These are phyloP conservation scores for Melanotus villosus DNA, from an alignment of 2,888 invertebrate genomes.

Conservation along the genomic window DNA sequence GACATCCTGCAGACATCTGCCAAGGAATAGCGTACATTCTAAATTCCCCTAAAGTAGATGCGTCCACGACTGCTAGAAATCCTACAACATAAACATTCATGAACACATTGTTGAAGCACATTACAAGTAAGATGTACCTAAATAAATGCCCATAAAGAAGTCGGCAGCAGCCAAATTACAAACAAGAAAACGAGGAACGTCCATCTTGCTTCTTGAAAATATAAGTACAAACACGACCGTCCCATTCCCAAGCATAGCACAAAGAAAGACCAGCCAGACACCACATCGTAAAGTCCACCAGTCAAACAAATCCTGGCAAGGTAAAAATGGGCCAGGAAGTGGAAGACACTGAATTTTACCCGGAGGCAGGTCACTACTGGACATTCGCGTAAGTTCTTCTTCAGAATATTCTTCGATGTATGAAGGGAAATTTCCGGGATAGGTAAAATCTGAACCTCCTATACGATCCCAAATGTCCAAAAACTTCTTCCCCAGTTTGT, in stretches of 20 bases:
- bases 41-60: conserved; percentile 95
- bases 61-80: conserved; percentile 95
- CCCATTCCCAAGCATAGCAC: conserved; percentile 96
- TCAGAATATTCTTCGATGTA: conserved; percentile 83
- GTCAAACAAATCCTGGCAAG: conserved; percentile 95
- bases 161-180: conserved; percentile 97
- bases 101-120: no score
- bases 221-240: conserved; percentile 95
- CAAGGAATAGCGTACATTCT: conserved; percentile 96
- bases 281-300: conserved; percentile 98
- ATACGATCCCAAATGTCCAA: conserved; percentile 80
- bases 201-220: conserved; percentile 93
- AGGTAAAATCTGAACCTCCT: conserved; percentile 78
- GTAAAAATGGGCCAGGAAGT: conserved; percentile 92
- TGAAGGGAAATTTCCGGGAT: conserved; percentile 78
- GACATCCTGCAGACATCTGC: conserved; percentile 96
- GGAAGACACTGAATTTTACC: conserved; percentile 84
- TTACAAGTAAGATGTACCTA: no score
- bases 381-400: conserved; percentile 67
- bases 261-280: conserved; percentile 96
- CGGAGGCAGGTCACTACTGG: conserved; percentile 61
- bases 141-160: conserved; percentile 96
- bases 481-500: conserved; percentile 80
- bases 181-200: conserved; percentile 96
- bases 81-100: no score